Evolutionary conservation across 2,888 invertebrate species (phyloP).

Genomic region (Junonia oenone): DNA sequence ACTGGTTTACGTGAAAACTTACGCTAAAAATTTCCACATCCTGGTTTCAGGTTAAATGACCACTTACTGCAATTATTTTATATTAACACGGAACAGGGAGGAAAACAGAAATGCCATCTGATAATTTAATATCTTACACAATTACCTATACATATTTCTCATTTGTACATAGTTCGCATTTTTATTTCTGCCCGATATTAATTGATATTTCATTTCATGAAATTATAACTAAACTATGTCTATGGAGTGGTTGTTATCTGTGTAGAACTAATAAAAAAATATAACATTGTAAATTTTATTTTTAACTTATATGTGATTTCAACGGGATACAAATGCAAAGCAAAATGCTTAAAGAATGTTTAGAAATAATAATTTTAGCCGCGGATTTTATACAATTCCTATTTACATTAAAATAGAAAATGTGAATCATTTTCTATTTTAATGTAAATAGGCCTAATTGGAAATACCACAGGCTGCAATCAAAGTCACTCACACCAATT

Average conservation of each 20-base stretch:
- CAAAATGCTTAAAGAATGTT: no score
- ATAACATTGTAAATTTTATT: no score
- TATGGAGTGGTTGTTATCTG: no score
- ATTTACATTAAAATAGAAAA: neutral
- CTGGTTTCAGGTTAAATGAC: neutral
- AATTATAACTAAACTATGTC: neutral
- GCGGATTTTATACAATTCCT: no score
- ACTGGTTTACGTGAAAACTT: neutral
- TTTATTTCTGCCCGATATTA: neutral
- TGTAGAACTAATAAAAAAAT: no score
- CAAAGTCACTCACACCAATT: constrained; percentile 40
- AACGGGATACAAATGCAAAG: no score
- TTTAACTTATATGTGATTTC: neutral
- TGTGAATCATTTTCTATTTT: no score
- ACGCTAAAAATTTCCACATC: neutral
- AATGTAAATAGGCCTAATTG: constrained; percentile 54
- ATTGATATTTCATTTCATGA: neutral
- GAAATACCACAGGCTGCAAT: constrained; percentile 43
- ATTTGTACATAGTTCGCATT: no score
- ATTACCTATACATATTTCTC: no score
- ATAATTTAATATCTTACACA: neutral
- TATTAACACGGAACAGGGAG: neutral
- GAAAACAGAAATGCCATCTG: neutral
- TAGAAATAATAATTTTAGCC: neutral
- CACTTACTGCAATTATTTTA: neutral